Evolutionary conservation across 2,888 invertebrate genomes (phyloP).

Genomic region (Drosophila formosana): DNA sequence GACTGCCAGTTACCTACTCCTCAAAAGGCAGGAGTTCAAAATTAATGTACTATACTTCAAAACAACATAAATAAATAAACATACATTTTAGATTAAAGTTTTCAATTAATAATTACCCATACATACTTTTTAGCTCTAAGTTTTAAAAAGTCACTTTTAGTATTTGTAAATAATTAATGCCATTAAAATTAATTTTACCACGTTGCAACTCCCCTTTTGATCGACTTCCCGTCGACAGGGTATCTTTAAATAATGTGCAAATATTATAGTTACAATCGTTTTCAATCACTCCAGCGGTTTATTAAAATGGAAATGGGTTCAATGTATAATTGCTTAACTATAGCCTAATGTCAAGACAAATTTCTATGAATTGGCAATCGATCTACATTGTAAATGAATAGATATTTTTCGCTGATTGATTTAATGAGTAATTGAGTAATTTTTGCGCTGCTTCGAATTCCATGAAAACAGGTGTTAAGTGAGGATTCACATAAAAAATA

Average conservation of each 20-base stretch:
- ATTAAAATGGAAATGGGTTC: constrained; percentile 66
- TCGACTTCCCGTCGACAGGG: constrained; percentile 24
- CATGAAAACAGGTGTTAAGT: constrained; percentile 51
- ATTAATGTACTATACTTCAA: background rate
- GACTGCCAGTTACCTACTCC: constrained; percentile 23
- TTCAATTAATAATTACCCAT: background rate
- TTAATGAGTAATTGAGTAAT: constrained; percentile 39
- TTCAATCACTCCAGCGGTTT: constrained; percentile 40
- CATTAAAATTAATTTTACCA: too few relatives aligned
- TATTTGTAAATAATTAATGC: too few relatives aligned
- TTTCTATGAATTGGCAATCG: constrained; percentile 65
- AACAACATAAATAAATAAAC: too few relatives aligned
- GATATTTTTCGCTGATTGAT: constrained; percentile 66
- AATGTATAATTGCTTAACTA: constrained; percentile 58
- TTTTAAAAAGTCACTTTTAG: too few relatives aligned
- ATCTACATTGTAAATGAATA: constrained; percentile 61
- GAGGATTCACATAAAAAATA: constrained; percentile 32
- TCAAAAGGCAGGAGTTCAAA: background rate
- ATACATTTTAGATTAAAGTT: too few relatives aligned
- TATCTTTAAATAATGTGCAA: constrained; percentile 52
- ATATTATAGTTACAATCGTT: constrained; percentile 55
- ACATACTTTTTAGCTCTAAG: too few relatives aligned
- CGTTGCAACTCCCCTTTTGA: background rate
- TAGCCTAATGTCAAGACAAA: constrained; percentile 57
- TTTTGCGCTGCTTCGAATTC: constrained; percentile 21